These are phyloP conservation scores for Nannoperca australis DNA, from an alignment of 2,797 vertebrate species.

Conservation along the genomic window DNA sequence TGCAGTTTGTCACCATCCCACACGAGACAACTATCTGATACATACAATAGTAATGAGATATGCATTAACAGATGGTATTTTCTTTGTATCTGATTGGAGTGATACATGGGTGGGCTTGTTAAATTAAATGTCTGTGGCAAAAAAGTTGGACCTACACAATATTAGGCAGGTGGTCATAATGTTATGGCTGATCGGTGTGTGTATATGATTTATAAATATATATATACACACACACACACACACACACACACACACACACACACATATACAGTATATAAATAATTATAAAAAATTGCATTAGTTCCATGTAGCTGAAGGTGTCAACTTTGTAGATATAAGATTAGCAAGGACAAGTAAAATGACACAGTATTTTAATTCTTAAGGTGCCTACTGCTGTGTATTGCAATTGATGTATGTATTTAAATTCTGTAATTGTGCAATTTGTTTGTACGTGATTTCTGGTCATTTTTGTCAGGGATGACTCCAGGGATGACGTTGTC, in stretches of 20 bases:
- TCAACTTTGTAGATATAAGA: background rate
- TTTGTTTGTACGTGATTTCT: background rate
- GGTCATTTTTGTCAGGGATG: too few species aligned
- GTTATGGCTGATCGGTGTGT: too few species aligned
- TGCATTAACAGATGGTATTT: conserved; percentile 55
- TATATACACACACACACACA: too few species aligned
- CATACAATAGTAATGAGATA: conserved; percentile 36
- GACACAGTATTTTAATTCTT: background rate
- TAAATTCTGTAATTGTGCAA: background rate
- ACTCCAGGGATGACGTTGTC: too few species aligned
- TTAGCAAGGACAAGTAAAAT: background rate
- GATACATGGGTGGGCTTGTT: conserved; percentile 17
- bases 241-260: too few species aligned
- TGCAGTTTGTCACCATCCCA: conserved; percentile 44
- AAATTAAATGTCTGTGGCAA: too few species aligned
- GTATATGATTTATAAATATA: too few species aligned
- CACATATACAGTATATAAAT: too few species aligned
- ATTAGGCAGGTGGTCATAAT: too few species aligned
- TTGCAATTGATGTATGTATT: background rate
- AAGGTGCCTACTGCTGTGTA: background rate
- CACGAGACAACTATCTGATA: conserved; percentile 34
- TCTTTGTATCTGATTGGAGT: conserved; percentile 37
- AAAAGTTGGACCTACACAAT: too few species aligned
- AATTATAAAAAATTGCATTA: background rate
- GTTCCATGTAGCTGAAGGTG: conserved; percentile 12